Evolutionary conservation across 1,140 invertebrate genomes (phyloP).

Genomic region (Heliconius melpomene): DNA sequence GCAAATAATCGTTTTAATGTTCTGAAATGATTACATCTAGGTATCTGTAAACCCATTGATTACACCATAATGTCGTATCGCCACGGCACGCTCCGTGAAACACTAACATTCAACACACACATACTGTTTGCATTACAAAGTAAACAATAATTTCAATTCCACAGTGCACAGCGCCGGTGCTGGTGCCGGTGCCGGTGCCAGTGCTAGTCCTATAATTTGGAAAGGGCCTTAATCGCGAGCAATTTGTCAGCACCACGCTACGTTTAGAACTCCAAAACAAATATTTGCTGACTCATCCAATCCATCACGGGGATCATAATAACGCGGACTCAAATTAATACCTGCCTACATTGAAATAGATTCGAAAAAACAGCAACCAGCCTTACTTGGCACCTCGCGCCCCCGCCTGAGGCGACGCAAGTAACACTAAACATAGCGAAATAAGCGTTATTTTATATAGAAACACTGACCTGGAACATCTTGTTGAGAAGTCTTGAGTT

Average conservation of each 20-base stretch:
- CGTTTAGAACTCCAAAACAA: slow-evolving; percentile 46
- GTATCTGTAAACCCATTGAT: too few relatives aligned
- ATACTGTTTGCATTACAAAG: neutral
- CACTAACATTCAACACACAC: neutral
- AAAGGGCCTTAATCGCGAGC: slow-evolving; percentile 5
- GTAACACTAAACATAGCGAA: neutral
- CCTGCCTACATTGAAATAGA: slow-evolving; percentile 67
- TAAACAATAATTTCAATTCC: neutral
- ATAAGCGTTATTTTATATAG: neutral
- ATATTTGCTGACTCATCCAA: slow-evolving; percentile 64
- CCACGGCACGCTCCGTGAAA: neutral
- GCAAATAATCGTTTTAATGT: too few relatives aligned
- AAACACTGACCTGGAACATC: neutral
- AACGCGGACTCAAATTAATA: slow-evolving; percentile 74
- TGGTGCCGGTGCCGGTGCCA: too few relatives aligned
- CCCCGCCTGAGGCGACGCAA: neutral
- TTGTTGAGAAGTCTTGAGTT: slow-evolving; percentile 36
- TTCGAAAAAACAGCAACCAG: slow-evolving; percentile 57
- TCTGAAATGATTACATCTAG: too few relatives aligned
- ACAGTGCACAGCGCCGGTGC: neutral
- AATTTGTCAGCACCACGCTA: neutral
- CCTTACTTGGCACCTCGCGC: slow-evolving; percentile 36
- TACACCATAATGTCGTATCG: too few relatives aligned
- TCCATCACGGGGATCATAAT: slow-evolving; percentile 75
- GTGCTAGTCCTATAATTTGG: neutral